A percentile compares a stretch with the other conserved stretches of the same genome.
Conservation (phyloP, 2,888 invertebrate genomes). For the Rotaria sp. region DNA sequence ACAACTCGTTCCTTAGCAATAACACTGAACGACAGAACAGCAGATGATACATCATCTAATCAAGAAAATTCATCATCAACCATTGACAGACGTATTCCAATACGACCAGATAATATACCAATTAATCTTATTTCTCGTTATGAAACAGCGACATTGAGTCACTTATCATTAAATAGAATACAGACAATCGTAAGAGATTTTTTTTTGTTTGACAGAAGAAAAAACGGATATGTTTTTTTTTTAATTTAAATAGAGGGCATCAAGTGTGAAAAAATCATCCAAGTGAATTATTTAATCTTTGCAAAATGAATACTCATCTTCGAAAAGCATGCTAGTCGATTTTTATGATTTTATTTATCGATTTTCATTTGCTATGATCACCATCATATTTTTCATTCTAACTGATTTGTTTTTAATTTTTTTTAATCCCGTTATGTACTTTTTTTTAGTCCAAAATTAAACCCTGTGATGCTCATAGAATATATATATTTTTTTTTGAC, state of each 20-base stretch:
- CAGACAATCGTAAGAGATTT: background rate
- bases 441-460: background rate
- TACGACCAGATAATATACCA: background rate
- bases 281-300: background rate
- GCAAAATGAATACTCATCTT: background rate
- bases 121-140: background rate
- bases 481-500: too few species aligned
- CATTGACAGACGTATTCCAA: background rate
- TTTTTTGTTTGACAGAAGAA: background rate
- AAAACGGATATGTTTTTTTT: background rate
- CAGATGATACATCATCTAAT: background rate
- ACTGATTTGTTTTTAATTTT: background rate
- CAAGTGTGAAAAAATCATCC: background rate
- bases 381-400: background rate
- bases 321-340: background rate
- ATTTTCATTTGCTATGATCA: background rate
- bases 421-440: background rate
- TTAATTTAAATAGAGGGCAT: background rate
- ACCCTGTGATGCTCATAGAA: background rate
- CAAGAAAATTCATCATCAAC: background rate
- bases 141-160: background rate
- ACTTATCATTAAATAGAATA: background rate
- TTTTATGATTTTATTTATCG: background rate
- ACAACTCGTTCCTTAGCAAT: background rate
- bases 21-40: background rate